Percentiles rank a stretch among this genome's conserved stretches.
phyloP scores from a whole-genome alignment of 2,888 invertebrate genomes.

The Lasioglossum malachurum region DNA sequence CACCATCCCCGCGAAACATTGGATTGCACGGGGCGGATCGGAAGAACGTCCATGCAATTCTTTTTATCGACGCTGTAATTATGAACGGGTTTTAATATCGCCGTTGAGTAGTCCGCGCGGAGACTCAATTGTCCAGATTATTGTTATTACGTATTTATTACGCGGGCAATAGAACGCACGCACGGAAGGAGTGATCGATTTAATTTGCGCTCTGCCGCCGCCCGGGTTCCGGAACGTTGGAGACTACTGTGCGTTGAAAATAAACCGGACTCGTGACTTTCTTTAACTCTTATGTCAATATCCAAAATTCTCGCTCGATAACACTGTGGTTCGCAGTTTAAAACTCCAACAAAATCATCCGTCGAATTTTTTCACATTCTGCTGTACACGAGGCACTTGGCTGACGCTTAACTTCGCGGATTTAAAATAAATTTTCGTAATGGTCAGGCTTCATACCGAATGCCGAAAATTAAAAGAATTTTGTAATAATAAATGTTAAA shows the following conservation, averaged over 20 bases:
- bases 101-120: not conserved
- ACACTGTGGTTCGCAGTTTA: not conserved
- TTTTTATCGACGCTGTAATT: not conserved
- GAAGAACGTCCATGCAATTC: not conserved
- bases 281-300: not conserved
- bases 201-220: not conserved
- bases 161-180: not conserved
- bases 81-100: conserved; percentile 3
- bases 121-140: not conserved
- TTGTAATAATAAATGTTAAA: not conserved
- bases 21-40: not conserved
- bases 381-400: too few species aligned
- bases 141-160: not conserved
- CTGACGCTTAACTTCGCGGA: too few species aligned
- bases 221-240: not conserved
- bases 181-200: not conserved
- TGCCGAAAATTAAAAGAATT: not conserved
- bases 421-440: not conserved
- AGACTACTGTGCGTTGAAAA: not conserved
- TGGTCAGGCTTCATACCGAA: too few species aligned
- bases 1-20: not conserved
- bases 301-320: not conserved
- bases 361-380: too few species aligned
- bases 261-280: not conserved
- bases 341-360: not conserved